Evolutionary conservation across 2,113 vertebrate genomes (phyloP).

Genomic region (Lota lota): DNA sequence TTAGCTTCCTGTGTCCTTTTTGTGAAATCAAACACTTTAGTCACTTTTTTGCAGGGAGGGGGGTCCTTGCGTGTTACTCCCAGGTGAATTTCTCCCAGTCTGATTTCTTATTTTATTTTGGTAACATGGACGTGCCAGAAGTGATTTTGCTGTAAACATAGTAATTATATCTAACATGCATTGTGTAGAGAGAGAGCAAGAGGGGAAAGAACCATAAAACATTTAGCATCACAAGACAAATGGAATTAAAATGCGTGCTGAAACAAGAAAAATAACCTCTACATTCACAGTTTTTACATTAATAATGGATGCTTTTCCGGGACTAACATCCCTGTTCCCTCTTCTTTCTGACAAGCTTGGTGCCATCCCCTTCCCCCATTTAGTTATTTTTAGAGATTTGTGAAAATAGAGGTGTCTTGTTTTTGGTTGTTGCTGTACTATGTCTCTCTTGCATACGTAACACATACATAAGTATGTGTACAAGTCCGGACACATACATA

Average conservation of each 20-base stretch:
- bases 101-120: constrained; percentile 89
- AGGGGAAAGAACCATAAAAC: constrained; percentile 89
- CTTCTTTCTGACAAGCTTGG: constrained; percentile 26
- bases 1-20: constrained; percentile 79
- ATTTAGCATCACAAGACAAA: constrained; percentile 94
- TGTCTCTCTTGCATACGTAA: background rate
- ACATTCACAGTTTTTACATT: constrained; percentile 87
- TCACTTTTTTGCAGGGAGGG: constrained; percentile 79
- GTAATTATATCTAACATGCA: constrained; percentile 96
- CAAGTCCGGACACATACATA: too few relatives aligned
- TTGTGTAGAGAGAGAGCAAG: constrained; percentile 51
- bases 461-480: too few relatives aligned
- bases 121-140: constrained; percentile 91
- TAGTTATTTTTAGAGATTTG: constrained; percentile 36
- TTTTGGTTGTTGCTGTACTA: constrained; percentile 3
- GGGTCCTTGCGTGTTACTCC: constrained; percentile 80
- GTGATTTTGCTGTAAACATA: constrained; percentile 93
- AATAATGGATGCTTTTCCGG: constrained; percentile 87
- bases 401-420: constrained; percentile 24
- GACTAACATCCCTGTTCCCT: constrained; percentile 66
- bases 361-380: constrained; percentile 20
- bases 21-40: constrained; percentile 94
- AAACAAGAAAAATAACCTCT: constrained; percentile 88
- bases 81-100: constrained; percentile 85
- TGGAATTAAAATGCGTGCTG: constrained; percentile 84